phyloP scores from a whole-genome alignment of 92 coral and sea anemone species.

The Zoanthus solanderi region DNA sequence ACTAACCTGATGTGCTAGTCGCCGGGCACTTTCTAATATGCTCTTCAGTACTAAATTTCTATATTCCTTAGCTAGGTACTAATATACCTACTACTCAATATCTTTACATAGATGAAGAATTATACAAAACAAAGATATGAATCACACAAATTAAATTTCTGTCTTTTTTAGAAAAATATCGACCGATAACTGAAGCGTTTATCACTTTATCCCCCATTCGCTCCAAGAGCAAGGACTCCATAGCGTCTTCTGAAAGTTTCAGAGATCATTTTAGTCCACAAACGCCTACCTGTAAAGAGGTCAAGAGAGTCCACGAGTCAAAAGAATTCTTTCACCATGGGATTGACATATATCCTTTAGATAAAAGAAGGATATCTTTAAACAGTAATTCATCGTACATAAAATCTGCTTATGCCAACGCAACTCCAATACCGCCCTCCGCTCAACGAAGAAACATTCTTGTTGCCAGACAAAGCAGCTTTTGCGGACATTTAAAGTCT shows the following conservation, averaged over 20 bases:
- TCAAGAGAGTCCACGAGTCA: background rate
- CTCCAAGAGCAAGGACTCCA: constrained; percentile 41
- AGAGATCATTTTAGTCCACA: background rate
- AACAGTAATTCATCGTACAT: constrained; percentile 39
- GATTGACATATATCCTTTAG: background rate
- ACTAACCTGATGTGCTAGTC: no score
- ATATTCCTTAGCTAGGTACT: no score
- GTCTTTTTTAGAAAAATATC: constrained; percentile 18
- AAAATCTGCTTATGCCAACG: constrained; percentile 66
- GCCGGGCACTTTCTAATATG: no score
- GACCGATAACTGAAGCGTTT: constrained; percentile 23
- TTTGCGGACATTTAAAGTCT: constrained; percentile 1
- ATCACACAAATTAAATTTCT: background rate
- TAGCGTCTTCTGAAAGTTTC: constrained; percentile 30
- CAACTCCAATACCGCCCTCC: constrained; percentile 60
- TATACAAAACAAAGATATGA: no score
- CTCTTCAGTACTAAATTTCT: no score
- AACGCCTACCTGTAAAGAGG: background rate
- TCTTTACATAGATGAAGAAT: no score
- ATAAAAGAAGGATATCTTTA: background rate
- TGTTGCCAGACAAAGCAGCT: constrained; percentile 30
- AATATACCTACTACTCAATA: no score
- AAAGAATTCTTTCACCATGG: background rate
- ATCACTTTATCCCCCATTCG: constrained; percentile 34
- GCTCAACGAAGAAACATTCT: constrained; percentile 39